phyloP scores from a whole-genome alignment of 2,888 invertebrate genomes.

The Megamerina dolium region DNA sequence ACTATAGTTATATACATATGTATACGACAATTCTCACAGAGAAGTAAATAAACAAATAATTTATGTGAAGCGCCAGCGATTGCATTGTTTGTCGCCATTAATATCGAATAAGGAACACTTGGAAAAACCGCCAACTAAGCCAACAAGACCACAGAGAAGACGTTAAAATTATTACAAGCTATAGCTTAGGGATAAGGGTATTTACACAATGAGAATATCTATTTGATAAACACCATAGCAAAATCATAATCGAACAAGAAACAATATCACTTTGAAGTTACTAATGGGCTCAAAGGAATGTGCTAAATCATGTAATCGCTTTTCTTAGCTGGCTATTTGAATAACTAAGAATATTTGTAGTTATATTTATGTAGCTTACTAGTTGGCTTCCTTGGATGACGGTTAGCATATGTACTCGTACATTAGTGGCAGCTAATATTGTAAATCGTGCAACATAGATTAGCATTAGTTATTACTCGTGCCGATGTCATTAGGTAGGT shows the following conservation, averaged over 20 bases:
- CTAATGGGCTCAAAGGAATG: conserved; percentile 10
- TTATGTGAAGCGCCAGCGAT: conserved; percentile 10
- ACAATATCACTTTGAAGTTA: background rate
- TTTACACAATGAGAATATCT: too few relatives aligned
- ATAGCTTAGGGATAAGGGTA: too few relatives aligned
- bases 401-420: too few relatives aligned
- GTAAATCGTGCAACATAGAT: conserved; percentile 17
- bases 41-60: too few relatives aligned
- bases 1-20: too few relatives aligned
- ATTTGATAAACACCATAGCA: too few relatives aligned
- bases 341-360: background rate
- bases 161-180: too few relatives aligned
- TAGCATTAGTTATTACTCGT: too few relatives aligned
- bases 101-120: conserved; percentile 1
- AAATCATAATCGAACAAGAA: too few relatives aligned
- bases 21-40: too few relatives aligned
- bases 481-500: too few relatives aligned
- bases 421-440: conserved; percentile 4
- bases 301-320: conserved; percentile 11
- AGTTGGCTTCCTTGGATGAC: too few relatives aligned
- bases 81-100: conserved; percentile 17
- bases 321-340: background rate
- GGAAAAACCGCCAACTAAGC: background rate
- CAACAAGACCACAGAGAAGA: conserved; percentile 1
- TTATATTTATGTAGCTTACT: background rate